Conservation (phyloP, 2,113 vertebrate species). For the Erythrolamprus reginae region DNA sequence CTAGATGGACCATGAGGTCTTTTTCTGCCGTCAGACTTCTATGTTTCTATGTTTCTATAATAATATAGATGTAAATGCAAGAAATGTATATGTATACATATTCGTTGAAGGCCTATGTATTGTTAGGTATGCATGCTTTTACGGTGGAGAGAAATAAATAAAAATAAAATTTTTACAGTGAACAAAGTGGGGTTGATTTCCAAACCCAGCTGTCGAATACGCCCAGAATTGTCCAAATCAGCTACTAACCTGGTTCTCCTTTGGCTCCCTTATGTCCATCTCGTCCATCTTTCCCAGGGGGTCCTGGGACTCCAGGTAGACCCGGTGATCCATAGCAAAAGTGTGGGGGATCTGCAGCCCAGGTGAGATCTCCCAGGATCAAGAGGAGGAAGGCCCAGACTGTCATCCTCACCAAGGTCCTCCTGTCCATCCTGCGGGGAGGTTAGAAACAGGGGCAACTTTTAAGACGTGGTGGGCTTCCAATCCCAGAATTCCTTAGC, state of each 20-base stretch:
- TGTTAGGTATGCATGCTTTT: no score
- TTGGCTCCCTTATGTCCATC: constrained; percentile 74
- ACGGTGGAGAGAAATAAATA: no score
- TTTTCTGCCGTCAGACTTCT: no score
- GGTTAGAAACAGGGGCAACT: no score
- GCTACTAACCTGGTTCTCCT: constrained; percentile 72
- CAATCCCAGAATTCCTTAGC: neutral
- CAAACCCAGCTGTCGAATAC: neutral
- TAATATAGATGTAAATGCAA: no score
- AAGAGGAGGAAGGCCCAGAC: constrained; percentile 27
- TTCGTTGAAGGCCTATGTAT: no score
- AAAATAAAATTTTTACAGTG: no score
- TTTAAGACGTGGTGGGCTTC: neutral
- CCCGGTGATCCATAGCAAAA: constrained; percentile 69
- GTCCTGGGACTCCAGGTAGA: constrained; percentile 77
- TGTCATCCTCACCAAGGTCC: constrained; percentile 6
- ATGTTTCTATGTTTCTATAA: no score
- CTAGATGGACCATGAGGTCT: no score
- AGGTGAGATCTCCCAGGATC: constrained; percentile 6
- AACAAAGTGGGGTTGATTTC: neutral
- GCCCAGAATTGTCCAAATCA: neutral
- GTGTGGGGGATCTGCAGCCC: neutral
- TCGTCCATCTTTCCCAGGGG: constrained; percentile 81
- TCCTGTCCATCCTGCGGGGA: neutral
- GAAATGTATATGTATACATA: no score